phyloP scores from a whole-genome alignment of 2,113 vertebrate genomes.

The Rattus norvegicus region DNA sequence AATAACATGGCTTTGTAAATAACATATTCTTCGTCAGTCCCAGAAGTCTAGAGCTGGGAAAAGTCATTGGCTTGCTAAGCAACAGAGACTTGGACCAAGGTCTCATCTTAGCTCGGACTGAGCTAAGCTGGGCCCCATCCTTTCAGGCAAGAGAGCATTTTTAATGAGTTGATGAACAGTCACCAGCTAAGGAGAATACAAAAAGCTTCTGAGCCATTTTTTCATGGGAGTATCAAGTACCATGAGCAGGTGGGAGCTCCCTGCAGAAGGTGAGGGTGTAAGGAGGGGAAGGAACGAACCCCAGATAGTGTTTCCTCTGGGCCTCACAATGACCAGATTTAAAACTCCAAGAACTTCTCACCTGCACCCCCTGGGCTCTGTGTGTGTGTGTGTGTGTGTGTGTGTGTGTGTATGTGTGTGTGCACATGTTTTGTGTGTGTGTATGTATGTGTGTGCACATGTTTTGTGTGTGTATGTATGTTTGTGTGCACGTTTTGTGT shows the following conservation, averaged over 20 bases:
- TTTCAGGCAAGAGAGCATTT: neutral
- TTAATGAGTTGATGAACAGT: neutral
- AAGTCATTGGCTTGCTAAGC: neutral
- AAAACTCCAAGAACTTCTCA: neutral
- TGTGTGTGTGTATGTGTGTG: neutral
- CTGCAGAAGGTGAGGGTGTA: neutral
- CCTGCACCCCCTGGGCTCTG: neutral
- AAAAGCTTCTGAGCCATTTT: neutral
- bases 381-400: neutral
- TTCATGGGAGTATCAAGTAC: neutral
- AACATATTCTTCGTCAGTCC: neutral
- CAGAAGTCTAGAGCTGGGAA: neutral
- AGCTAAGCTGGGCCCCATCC: too few relatives aligned
- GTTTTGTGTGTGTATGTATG: neutral
- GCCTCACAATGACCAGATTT: neutral
- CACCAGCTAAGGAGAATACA: neutral
- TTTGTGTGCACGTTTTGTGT: neutral
- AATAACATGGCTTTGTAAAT: neutral
- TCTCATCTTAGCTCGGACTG: neutral
- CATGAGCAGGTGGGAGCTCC: too few relatives aligned
- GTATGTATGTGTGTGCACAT: neutral
- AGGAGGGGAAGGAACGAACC: rapidly evolving
- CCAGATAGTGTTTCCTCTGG: neutral
- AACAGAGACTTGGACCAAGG: neutral
- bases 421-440: neutral